Evolutionary conservation across 2,888 invertebrate species (phyloP).

Genomic region (Chorisops tibialis): DNA sequence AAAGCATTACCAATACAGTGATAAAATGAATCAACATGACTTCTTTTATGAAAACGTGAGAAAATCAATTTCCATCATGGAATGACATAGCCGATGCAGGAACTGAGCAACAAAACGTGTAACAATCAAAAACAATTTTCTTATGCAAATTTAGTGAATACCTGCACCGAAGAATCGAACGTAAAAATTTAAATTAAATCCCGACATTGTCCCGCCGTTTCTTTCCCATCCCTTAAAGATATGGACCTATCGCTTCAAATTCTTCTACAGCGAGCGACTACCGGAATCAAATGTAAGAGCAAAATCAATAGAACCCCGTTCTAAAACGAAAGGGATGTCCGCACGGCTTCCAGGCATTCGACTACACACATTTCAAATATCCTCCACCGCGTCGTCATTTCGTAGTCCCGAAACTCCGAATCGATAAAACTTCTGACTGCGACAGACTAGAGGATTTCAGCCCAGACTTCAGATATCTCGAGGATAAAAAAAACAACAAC

Average conservation of each 20-base stretch:
- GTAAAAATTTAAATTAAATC: background rate
- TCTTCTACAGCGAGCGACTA: background rate
- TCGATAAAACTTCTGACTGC: background rate
- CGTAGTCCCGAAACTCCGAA: background rate
- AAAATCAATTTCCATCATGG: conserved; percentile 16
- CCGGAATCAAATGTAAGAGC: background rate
- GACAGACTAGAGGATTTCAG: background rate
- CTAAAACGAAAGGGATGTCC: conserved; percentile 12
- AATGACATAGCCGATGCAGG: background rate
- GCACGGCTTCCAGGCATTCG: background rate
- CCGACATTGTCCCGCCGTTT: background rate
- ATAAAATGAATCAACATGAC: no score
- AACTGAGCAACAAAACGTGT: conserved; percentile 20
- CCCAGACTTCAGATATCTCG: no score
- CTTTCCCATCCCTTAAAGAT: background rate
- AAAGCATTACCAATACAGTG: no score
- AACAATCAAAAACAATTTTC: conserved; percentile 15
- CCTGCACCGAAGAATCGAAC: background rate
- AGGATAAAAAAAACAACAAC: background rate
- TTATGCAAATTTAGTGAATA: conserved; percentile 17
- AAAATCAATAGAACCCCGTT: conserved; percentile 12
- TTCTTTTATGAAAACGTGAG: conserved; percentile 12
- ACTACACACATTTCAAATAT: background rate
- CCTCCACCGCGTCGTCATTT: background rate
- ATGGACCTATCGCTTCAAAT: background rate